phyloP scores from a whole-genome alignment of 1,140 invertebrate species.

The Kradibia gibbosae region DNA sequence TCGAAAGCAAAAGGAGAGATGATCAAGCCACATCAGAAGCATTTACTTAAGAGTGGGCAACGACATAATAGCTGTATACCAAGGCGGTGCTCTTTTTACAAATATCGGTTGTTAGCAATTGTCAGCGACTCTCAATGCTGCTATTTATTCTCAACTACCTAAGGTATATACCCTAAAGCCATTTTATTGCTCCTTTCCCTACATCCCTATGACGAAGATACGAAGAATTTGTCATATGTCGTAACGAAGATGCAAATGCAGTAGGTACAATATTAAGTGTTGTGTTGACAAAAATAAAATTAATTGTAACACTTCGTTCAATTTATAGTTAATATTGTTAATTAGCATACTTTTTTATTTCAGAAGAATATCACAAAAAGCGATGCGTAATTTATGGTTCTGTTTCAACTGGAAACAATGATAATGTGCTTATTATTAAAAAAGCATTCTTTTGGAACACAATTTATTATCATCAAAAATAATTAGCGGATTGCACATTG shows the following conservation, averaged over 20 bases:
- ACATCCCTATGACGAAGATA: neutral
- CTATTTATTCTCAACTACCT: neutral
- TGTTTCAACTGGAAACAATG: neutral
- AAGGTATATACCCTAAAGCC: neutral
- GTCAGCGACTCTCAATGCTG: slow-evolving; percentile 6
- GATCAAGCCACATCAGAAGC: neutral
- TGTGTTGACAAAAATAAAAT: too few relatives aligned
- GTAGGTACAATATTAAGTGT: too few relatives aligned
- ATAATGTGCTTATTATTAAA: neutral
- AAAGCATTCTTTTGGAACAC: slow-evolving; percentile 5
- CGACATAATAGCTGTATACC: neutral
- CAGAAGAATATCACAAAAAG: neutral
- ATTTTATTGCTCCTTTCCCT: slow-evolving; percentile 4
- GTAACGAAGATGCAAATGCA: neutral
- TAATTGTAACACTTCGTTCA: too few relatives aligned
- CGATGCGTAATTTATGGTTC: neutral
- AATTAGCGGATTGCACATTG: neutral
- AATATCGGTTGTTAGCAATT: neutral
- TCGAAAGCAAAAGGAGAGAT: neutral
- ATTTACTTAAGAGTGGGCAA: neutral
- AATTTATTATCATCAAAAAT: neutral
- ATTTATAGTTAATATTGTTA: too few relatives aligned
- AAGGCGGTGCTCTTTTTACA: neutral
- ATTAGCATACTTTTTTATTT: neutral
- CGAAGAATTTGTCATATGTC: neutral